Base-by-base conservation (phyloP, 2,888 invertebrate species). In the Perithous albicinctus region DNA sequence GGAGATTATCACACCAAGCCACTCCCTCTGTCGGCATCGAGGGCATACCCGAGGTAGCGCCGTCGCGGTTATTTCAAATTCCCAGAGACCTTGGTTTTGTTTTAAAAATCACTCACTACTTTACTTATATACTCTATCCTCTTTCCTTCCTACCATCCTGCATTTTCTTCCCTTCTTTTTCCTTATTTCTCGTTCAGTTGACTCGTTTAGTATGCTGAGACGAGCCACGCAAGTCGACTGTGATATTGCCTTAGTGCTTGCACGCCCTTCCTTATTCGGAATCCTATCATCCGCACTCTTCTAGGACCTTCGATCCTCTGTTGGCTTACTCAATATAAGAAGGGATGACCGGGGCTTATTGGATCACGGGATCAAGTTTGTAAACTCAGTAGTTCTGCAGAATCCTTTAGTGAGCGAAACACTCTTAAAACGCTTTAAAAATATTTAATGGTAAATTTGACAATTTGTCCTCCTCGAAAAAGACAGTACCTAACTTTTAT, bases 171-270 rank as follows among this genome's bases (percentile, higher is more conserved):
- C 23, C 41, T 56, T 26, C 38, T 56, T 38, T 38, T 8, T 26
- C 41, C 56, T 20, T 46, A n/a, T 15, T 59, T 59, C 59, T 41
- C 63, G 26, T 26, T 23, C 32, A 15, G 23, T 54, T 85, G 61
- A 66, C 85, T 74, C 88, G 87, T 88, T 90, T 90, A 88, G 90
- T 90, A 91, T 91, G 90, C 90, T 86, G 86, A 80, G 84, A 84
- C 83, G 86, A 85, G 86, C 86, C 86, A 87, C 82, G 88, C 87
- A 88, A 89, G 90, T 91, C 90, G 88, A 90, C 90, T 90, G 91
- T 90, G 90, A 91, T 91, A 91, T 91, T 91, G 89, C 91, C 87
- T 88, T 78, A 81, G 76, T 85, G 85, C 86, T 87, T 77, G 66
- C 76, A 73, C 73, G 51, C 76, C 66, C 61, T 73, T 70, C 69